phyloP scores from a whole-genome alignment of 2,113 vertebrate species.

The Brachypteracias leptosomus region DNA sequence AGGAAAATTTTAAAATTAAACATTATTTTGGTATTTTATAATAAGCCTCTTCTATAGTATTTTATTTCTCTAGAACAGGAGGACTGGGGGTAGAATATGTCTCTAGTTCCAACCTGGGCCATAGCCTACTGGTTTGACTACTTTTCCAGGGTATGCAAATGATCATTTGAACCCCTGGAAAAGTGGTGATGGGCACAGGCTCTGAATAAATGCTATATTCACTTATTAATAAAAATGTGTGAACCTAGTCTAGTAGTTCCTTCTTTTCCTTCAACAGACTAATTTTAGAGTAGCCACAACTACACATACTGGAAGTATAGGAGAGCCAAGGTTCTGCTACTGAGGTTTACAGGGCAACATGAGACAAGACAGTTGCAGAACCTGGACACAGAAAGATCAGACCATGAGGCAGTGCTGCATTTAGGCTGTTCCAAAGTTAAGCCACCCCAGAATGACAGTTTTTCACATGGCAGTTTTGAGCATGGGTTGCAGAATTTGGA shows the following conservation, averaged over 20 bases:
- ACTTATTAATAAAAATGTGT: neutral
- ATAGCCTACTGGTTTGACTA: neutral
- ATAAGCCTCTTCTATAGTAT: neutral
- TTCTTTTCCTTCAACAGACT: neutral
- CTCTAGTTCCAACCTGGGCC: neutral
- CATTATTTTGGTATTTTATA: neutral
- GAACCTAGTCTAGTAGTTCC: neutral
- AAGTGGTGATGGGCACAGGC: neutral
- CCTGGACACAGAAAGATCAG: neutral
- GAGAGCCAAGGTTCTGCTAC: neutral
- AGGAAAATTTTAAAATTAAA: neutral
- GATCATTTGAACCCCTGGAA: neutral
- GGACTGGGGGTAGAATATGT: rapidly evolving
- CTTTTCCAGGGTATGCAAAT: neutral
- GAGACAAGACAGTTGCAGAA: neutral
- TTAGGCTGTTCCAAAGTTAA: neutral
- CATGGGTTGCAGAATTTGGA: neutral
- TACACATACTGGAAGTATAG: neutral
- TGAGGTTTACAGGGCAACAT: rapidly evolving
- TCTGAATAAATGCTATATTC: neutral
- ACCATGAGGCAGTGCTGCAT: neutral
- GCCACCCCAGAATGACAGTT: neutral
- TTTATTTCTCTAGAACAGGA: neutral
- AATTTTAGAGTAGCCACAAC: neutral
- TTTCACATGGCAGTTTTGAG: neutral